Evolutionary conservation across 2,888 invertebrate species (phyloP), one percentile per base, ranked within the genome.

Genomic region (Chrysolina oricalcia): DNA sequence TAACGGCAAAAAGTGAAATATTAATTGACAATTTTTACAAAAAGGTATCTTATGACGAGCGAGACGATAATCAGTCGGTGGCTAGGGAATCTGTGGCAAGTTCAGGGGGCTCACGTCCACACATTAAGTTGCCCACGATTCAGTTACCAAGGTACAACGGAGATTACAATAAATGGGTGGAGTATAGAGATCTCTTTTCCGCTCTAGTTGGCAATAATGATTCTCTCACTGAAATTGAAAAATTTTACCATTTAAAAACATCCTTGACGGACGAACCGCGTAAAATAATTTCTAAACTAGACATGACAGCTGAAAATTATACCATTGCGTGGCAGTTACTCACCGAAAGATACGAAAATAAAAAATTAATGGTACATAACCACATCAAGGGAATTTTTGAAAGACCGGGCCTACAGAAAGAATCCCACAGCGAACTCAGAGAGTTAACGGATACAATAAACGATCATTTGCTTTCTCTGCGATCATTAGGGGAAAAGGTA

Each of bases 111-210:
- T n/a, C n/a, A n/a, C n/a, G n/a, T n/a, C n/a, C n/a, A n/a, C n/a
- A n/a, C n/a, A n/a, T n/a, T n/a, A n/a, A n/a, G n/a, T n/a, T n/a
- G n/a, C n/a, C n/a, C n/a, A n/a, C n/a, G n/a, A n/a, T n/a, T n/a
- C n/a, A n/a, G n/a, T n/a, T n/a, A n/a, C n/a, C n/a, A n/a, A n/a
- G n/a, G n/a, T 15, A 48, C 13, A 48, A 1, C 0, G 13, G 11
- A 15, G 46, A 48, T 15, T 15, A 15, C 11, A 15, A 15, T n/a
- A 15, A 21, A 21, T 77, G 70, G 75, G 27, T 75, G 21, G 77
- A 77, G 23, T 77, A 72, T 65, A 63, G 56, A 17, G 74, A 77
- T 56, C 53, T 68, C 1, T 77, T 77, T 70, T 50, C 48, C 13
- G 68, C 68, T 23, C 17, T 68, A 35, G 11, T 68, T 8, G 15